These are phyloP conservation scores for Lasioglossum albipes DNA, from an alignment of 1,140 invertebrate species.

Conservation along the genomic window DNA sequence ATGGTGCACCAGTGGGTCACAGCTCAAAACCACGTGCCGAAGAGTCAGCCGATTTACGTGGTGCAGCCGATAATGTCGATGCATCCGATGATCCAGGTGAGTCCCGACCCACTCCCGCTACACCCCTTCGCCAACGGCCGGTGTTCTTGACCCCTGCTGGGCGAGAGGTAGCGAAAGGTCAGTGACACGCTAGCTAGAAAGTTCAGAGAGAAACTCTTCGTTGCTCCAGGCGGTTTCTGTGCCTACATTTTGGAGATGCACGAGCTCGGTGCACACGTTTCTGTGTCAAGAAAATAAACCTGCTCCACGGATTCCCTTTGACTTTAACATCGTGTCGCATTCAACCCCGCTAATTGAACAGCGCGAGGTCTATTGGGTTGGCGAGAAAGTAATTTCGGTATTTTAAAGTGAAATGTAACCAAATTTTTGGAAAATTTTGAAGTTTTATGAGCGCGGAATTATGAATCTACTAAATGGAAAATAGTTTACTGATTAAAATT, in stretches of 20 bases:
- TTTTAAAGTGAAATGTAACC: too few relatives aligned
- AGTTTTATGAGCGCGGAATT: too few relatives aligned
- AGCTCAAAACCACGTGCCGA: slow-evolving; percentile 73
- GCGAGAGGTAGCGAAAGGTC: slow-evolving; percentile 59
- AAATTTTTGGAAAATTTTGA: too few relatives aligned
- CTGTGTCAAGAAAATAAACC: slow-evolving; percentile 27
- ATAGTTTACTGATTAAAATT: too few relatives aligned
- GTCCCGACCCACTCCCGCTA: slow-evolving; percentile 12
- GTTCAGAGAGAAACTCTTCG: slow-evolving; percentile 63
- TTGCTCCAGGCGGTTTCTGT: slow-evolving; percentile 51
- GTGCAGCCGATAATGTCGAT: slow-evolving; percentile 74
- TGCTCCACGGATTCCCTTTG: neutral
- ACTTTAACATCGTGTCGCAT: neutral
- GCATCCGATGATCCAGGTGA: slow-evolving; percentile 77
- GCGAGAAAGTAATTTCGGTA: too few relatives aligned
- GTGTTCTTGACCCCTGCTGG: neutral
- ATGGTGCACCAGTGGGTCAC: slow-evolving; percentile 79
- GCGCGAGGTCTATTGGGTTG: neutral
- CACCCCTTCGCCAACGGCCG: neutral
- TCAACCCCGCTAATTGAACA: neutral
- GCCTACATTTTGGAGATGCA: slow-evolving; percentile 40
- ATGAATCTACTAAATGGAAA: too few relatives aligned
- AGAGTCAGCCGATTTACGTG: slow-evolving; percentile 75
- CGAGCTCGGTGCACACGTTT: slow-evolving; percentile 21
- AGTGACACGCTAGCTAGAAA: slow-evolving; percentile 71